These are phyloP conservation scores for Cotesia typhae DNA, from an alignment of 1,140 invertebrate genomes.

Conservation along the genomic window DNA sequence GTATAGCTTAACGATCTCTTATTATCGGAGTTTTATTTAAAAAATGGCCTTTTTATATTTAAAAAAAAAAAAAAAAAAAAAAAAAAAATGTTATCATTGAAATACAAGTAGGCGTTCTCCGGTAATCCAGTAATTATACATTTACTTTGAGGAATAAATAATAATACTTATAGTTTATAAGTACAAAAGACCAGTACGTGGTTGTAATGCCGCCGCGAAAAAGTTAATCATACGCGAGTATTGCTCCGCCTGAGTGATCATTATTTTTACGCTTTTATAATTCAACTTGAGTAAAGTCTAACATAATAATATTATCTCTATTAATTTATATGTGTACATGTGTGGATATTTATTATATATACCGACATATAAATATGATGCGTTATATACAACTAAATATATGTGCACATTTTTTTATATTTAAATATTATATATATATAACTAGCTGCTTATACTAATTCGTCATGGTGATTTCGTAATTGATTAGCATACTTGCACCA, in stretches of 20 bases:
- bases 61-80: no score
- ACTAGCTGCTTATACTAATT: conserved; percentile 26
- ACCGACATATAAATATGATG: conserved; percentile 19
- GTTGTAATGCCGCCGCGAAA: conserved; percentile 19
- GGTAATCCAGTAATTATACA: no score
- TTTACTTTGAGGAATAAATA: no score
- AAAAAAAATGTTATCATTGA: no score
- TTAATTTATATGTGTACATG: conserved; percentile 1
- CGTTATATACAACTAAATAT: conserved; percentile 14
- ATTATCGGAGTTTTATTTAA: no score
- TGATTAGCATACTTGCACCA: conserved; percentile 32
- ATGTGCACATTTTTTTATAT: not conserved
- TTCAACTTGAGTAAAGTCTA: conserved; percentile 25
- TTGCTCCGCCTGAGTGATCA: conserved; percentile 22
- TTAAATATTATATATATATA: conserved; percentile 7
- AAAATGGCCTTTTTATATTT: no score
- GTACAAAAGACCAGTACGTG: not conserved
- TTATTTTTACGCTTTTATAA: conserved; percentile 35
- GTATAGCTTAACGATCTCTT: no score
- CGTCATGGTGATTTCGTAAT: conserved; percentile 36
- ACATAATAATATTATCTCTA: conserved; percentile 11
- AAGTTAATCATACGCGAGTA: conserved; percentile 32
- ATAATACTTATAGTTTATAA: no score
- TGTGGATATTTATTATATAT: not conserved
- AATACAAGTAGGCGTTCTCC: no score